Base-by-base conservation (phyloP, 2,797 vertebrate genomes). In the Chaetodon trifasciatus region DNA sequence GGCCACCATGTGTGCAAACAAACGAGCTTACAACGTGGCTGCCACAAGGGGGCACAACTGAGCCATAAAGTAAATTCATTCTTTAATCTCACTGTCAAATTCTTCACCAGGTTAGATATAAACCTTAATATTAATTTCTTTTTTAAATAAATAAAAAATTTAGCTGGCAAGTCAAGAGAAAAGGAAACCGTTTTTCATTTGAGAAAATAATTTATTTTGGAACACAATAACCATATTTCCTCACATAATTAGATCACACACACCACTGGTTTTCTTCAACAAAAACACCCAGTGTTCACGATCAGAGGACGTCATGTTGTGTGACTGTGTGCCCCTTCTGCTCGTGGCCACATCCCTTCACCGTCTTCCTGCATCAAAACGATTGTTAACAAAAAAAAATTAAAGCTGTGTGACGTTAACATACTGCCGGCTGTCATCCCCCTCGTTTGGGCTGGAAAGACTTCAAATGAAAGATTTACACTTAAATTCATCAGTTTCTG, bases 121-220 rank as follows among this genome's bases (percentile, higher is more conserved):
- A 60, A 74, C 1, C 15, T 47, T 8, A 1, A 50, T 35, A 50
- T 56, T 17, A 57, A 46, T 24, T 47, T 8, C 28, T 32, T 32
- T 3, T 19, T 13, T 3, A 4, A 32, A 42, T 16, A 6, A 40
- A 40, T 2, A 17, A 56, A 16, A 3, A 46, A 60, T 4, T 10
- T 24, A 32, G 65, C 13, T 15, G 7, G 1, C 12, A 47, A 63
- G 17, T 35, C 17, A 37, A 70, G 5, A 42, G 4, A 76, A 60
- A 66, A 16, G 0, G 21, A 55, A 62, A 28, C 10, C 1, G 0
- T 70, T 79, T 67, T 93, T 94, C 89, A 86, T 94, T 95, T 93
- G 93, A 95, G 93, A 96, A 96, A 96, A 95, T 96, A 95, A 93
- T 96, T 96, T 96, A 95, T 96, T 96, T 94, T 87, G 61, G 71